Evolutionary conservation across 64 coral and sea anemone species (phyloP).

Genomic region (Actinia tenebrosa): DNA sequence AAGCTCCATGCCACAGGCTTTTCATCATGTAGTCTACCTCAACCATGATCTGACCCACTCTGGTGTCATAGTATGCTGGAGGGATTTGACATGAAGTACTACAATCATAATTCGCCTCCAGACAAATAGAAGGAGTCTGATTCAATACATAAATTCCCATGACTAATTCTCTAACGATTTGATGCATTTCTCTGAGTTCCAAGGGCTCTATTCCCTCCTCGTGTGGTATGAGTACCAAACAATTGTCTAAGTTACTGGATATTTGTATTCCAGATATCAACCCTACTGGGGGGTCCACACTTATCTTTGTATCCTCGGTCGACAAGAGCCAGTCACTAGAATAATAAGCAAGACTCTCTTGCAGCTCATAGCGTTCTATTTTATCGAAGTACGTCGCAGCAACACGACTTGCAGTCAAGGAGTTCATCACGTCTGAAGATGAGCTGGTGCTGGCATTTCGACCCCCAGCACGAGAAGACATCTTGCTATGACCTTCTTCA

Average conservation of each 20-base stretch:
- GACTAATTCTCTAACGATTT: slow-evolving; percentile 94
- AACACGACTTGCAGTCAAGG: slow-evolving; percentile 63
- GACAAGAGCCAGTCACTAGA: slow-evolving; percentile 86
- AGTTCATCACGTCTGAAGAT: slow-evolving; percentile 55
- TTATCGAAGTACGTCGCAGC: slow-evolving; percentile 97
- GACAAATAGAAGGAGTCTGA: slow-evolving; percentile 83
- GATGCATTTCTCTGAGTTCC: slow-evolving; percentile 92
- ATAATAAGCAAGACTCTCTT: slow-evolving; percentile 85
- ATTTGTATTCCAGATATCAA: slow-evolving; percentile 86
- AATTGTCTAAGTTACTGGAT: slow-evolving; percentile 65
- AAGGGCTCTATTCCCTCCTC: slow-evolving; percentile 68
- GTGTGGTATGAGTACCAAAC: slow-evolving; percentile 79
- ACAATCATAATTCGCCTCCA: slow-evolving; percentile 90
- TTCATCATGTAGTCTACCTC: slow-evolving; percentile 99
- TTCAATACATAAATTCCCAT: slow-evolving; percentile 84
- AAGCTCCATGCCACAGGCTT: slow-evolving; percentile 97
- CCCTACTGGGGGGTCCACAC: slow-evolving; percentile 82
- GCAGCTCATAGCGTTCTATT: slow-evolving; percentile 89
- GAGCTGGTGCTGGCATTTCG: neutral
- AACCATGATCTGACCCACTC: slow-evolving; percentile 86
- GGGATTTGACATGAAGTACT: slow-evolving; percentile 94
- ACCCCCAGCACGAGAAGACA: neutral
- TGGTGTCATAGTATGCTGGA: slow-evolving; percentile 87
- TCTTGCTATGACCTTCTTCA: neutral
- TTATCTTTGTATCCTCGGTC: slow-evolving; percentile 86